These are phyloP conservation scores for human DNA, from an alignment of 2,113 vertebrate genomes.

Conservation along the genomic window GRCh38 chr19:364501-365000, in stretches of 20 bases:
- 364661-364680: no score
- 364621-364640: not conserved
- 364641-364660: not conserved
- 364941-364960: not conserved
- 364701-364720: not conserved
- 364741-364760: not conserved
- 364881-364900: not conserved
- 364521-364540: no score
- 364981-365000: not conserved
- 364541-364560: not conserved
- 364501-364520: no score
- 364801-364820: not conserved
- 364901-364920: no score
- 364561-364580: no score
- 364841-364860: not conserved
- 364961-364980: fast-evolving
- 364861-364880: not conserved
- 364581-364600: not conserved
- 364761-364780: not conserved
- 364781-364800: not conserved
- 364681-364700: not conserved
- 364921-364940: not conserved
- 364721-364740: not conserved
- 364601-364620: not conserved
- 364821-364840: not conserved